A percentile compares a stretch with the other conserved stretches of the same genome.
These are phyloP conservation scores for Gastracanthus pulcherrimus DNA, from an alignment of 2,888 invertebrate species.

Conservation along the genomic window DNA sequence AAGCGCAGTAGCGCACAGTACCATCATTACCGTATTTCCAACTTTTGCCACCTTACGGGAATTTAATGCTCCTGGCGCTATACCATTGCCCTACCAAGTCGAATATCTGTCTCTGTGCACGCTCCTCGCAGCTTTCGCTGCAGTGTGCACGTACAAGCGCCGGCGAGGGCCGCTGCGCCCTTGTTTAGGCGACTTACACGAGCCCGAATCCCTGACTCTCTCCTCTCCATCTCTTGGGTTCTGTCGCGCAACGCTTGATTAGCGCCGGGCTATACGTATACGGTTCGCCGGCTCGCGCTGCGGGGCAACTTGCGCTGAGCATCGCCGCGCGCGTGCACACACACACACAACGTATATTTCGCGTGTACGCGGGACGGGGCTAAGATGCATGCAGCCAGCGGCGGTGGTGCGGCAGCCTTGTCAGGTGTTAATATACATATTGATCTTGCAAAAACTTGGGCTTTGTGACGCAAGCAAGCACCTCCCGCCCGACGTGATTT, in stretches of 20 bases:
- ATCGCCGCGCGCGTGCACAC: no score
- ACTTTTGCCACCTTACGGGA: no score
- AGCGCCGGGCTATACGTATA: neutral
- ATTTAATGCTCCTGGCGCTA: no score
- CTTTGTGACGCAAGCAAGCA: slow-evolving; percentile 14
- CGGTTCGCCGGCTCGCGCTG: neutral
- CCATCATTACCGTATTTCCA: no score
- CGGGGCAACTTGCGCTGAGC: neutral
- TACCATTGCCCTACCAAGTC: no score
- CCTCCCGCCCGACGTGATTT: neutral
- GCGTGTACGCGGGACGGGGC: no score
- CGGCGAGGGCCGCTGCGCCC: neutral
- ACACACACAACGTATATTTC: no score
- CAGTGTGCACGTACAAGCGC: neutral
- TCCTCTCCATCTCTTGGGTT: neutral
- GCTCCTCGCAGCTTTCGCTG: no score
- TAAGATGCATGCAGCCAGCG: no score
- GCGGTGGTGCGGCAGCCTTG: neutral
- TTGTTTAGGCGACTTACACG: neutral
- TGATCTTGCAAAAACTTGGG: slow-evolving; percentile 45
- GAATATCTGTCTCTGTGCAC: no score
- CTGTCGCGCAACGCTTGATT: neutral
- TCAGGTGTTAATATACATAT: slow-evolving; percentile 40
- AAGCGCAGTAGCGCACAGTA: no score
- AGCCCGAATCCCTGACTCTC: neutral